Evolutionary conservation across 2,113 vertebrate genomes (phyloP).

Genomic region (Gavialis gangeticus): DNA sequence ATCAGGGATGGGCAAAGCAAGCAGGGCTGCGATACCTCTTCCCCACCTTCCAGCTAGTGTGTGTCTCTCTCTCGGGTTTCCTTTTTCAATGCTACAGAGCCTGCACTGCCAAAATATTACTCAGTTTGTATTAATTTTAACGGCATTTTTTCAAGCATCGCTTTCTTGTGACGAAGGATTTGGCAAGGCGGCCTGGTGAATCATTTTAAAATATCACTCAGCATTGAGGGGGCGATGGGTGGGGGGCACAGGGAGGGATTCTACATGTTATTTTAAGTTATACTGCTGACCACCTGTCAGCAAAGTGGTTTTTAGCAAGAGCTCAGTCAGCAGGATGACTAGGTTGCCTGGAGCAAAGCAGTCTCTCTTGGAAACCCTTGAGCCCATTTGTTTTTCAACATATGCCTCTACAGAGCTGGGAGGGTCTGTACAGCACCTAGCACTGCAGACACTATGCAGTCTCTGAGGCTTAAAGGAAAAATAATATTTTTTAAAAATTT

Average conservation of each 20-base stretch:
- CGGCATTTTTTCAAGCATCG: neutral
- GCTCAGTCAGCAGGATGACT: neutral
- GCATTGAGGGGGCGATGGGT: no score
- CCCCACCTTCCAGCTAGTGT: conserved; percentile 7
- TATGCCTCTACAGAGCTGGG: neutral
- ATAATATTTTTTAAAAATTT: neutral
- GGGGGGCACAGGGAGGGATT: neutral
- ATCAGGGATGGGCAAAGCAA: conserved; percentile 16
- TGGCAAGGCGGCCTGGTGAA: conserved; percentile 25
- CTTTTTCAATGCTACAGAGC: neutral
- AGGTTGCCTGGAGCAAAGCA: neutral
- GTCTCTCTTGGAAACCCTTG: conserved; percentile 2
- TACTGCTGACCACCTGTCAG: conserved; percentile 42
- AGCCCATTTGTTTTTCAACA: neutral
- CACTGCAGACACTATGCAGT: neutral
- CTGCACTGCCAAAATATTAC: conserved; percentile 37
- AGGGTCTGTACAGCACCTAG: accelerated
- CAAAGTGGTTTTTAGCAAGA: conserved; percentile 8
- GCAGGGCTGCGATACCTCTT: neutral
- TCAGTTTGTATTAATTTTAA: neutral
- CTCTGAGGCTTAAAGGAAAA: neutral
- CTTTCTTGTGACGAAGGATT: neutral
- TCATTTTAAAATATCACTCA: neutral
- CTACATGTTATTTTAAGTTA: conserved; percentile 29
- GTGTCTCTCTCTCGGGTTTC: neutral